Percentiles rank a stretch among this genome's conserved stretches.
Conservation (phyloP, 2,888 invertebrate genomes). For the Melipona beecheii region DNA sequence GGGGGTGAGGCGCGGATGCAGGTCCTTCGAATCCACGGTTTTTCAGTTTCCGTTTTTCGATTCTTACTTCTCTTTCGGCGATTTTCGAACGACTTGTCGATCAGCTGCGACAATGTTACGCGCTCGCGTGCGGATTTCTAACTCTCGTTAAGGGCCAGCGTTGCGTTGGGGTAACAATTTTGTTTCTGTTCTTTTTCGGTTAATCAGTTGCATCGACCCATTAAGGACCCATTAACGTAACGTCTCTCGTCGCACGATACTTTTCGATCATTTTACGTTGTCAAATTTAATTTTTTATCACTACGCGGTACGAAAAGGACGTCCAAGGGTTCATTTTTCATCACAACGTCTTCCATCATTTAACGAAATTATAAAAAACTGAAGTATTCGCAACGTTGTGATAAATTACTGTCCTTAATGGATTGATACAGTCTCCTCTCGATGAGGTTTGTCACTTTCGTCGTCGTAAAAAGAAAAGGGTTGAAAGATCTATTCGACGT, state of each 20-base stretch:
- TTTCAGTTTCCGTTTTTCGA: slow-evolving; percentile 32
- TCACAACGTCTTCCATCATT: too few relatives aligned
- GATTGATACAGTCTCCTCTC: too few relatives aligned
- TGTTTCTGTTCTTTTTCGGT: not conserved
- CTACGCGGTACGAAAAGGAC: not conserved
- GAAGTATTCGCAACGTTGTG: too few relatives aligned
- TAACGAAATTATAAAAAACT: too few relatives aligned
- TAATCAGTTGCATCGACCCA: not conserved
- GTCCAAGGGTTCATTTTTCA: not conserved
- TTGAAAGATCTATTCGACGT: too few relatives aligned
- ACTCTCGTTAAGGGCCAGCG: not conserved
- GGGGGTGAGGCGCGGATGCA: slow-evolving; percentile 30
- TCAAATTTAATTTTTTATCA: not conserved
- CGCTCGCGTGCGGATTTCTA: not conserved
- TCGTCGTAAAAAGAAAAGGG: too few relatives aligned
- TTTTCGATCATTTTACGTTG: too few relatives aligned
- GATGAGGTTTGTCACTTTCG: too few relatives aligned
- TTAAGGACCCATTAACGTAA: too few relatives aligned
- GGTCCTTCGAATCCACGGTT: slow-evolving; percentile 23
- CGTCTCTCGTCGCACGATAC: too few relatives aligned
- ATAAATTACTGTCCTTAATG: too few relatives aligned
- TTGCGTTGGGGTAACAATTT: not conserved
- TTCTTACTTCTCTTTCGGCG: not conserved
- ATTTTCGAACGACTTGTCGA: not conserved
- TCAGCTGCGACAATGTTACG: too few relatives aligned